phyloP scores from a whole-genome alignment of 2,888 invertebrate genomes.

The Hemithea aestivaria region DNA sequence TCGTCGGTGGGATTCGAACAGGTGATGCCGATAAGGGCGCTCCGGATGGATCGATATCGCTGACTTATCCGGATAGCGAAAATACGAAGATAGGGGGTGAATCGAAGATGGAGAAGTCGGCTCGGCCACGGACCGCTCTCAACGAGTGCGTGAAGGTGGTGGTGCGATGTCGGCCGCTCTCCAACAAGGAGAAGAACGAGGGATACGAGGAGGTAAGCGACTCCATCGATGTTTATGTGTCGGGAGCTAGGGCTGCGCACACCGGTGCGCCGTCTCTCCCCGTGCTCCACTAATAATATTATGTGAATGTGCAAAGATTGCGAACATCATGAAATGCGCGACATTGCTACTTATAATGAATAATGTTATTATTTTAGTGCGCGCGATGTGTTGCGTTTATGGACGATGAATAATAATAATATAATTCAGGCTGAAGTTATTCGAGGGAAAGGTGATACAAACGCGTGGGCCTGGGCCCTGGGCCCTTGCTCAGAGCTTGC shows the following conservation, averaged over 20 bases:
- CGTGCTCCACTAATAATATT: no score
- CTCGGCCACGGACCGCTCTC: constrained; percentile 72
- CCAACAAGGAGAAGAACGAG: constrained; percentile 88
- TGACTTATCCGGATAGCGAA: constrained; percentile 53
- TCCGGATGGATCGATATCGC: constrained; percentile 75
- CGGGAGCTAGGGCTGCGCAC: constrained; percentile 41
- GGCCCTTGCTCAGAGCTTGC: background rate
- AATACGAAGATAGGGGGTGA: constrained; percentile 47
- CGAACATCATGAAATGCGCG: no score
- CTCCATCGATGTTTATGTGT: constrained; percentile 31
- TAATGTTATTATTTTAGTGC: background rate
- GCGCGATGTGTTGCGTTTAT: constrained; percentile 1
- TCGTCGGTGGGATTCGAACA: constrained; percentile 44
- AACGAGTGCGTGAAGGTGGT: constrained; percentile 97
- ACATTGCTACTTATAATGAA: no score
- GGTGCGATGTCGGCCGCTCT: constrained; percentile 97
- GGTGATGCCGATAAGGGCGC: constrained; percentile 66
- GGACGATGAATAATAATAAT: background rate
- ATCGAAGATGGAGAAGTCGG: constrained; percentile 70
- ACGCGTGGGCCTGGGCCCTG: constrained; percentile 5
- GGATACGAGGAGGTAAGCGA: constrained; percentile 82
- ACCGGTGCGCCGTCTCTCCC: constrained; percentile 51
- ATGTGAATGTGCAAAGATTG: no score
- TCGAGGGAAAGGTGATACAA: constrained; percentile 18
- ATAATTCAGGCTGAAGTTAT: constrained; percentile 2